Base-by-base conservation (phyloP, 2,113 vertebrate genomes). In the Dendrocopos noguchii region DNA sequence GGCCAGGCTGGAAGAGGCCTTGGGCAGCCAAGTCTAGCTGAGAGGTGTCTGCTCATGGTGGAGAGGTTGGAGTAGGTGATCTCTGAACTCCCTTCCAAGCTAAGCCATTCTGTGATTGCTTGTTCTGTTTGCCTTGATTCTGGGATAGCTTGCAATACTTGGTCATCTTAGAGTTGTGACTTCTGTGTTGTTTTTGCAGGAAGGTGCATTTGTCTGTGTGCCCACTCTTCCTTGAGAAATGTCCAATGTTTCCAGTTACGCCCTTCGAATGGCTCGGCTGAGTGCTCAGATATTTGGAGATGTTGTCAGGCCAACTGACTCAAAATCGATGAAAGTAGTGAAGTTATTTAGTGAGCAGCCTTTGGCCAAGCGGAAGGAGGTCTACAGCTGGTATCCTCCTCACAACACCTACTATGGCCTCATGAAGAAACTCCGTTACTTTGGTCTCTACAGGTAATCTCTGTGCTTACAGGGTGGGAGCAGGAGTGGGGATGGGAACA, bases 201-300 rank as follows among this genome's bases (percentile, higher is more conserved):
- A 66, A 72, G 29, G 10, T 81, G 21, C 22, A 52, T 25, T 22
- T 1, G 0, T 27, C 21, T 28, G 70, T 5, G 46, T 65, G 47
- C 53, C 42, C 6, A 0, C 21, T 25, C 10, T 7, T 71, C 44
- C 36, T 6, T 42, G 55, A 81, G 96, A 60, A 66, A 99, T 99
- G 99, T 96, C 98, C 21, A 92, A 25, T 4, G 89, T 98, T 77
- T 99, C 99, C 61, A 98, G 46, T 90, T 99, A 99, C 0, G 99
- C 99, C 2, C 27, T 98, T 27, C 98, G 98, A 63, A 99, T 99
- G 99, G 98, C 98, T 39, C 97, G 98, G 5, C 98, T 99, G 39
- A 99, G 99, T 4, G 98, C 99, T 6, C 98, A 98, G 65, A 99
- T 99, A 66, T 99, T 99, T 2, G 98, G 99, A 10, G 98, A 99